Percentiles rank a stretch among this genome's conserved stretches.
These are phyloP conservation scores for Drosophila tropicalis DNA, from an alignment of 1,140 invertebrate genomes.

Conservation along the genomic window DNA sequence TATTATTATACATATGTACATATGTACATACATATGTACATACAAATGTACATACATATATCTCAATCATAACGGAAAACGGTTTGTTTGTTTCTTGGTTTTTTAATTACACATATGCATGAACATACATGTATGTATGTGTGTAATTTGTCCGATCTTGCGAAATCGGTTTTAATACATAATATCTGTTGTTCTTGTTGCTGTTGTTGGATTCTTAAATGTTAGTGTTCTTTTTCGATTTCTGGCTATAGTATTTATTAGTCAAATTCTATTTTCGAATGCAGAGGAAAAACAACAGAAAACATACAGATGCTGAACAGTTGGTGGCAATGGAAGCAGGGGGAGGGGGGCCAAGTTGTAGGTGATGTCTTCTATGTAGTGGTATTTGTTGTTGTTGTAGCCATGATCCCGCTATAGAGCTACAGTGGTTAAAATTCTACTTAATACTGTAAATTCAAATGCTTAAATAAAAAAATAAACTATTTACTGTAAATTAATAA, in stretches of 20 bases:
- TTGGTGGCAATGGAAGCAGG: conserved; percentile 13
- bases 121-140: no score
- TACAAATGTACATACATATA: no score
- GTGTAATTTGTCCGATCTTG: conserved; percentile 29
- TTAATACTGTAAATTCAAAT: background rate
- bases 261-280: conserved; percentile 82
- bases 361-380: conserved; percentile 38
- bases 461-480: background rate
- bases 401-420: conserved; percentile 1
- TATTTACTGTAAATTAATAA: no score
- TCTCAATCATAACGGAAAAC: conserved; percentile 4
- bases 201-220: conserved; percentile 8
- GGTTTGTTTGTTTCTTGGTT: conserved; percentile 40
- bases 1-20: conserved; percentile 11
- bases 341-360: conserved; percentile 16
- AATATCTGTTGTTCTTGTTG: background rate
- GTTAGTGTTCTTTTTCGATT: conserved; percentile 62
- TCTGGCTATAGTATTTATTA: conserved; percentile 81
- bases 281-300: conserved; percentile 52
- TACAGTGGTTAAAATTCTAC: conserved; percentile 47
- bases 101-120: conserved; percentile 29
- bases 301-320: conserved; percentile 43
- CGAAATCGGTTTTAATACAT: conserved; percentile 37
- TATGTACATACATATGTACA: no score
- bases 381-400: conserved; percentile 25